A percentile compares a stretch with the other conserved stretches of the same genome.
Conservation (phyloP, 2,888 invertebrate species). For the Drosophila leonis region DNA sequence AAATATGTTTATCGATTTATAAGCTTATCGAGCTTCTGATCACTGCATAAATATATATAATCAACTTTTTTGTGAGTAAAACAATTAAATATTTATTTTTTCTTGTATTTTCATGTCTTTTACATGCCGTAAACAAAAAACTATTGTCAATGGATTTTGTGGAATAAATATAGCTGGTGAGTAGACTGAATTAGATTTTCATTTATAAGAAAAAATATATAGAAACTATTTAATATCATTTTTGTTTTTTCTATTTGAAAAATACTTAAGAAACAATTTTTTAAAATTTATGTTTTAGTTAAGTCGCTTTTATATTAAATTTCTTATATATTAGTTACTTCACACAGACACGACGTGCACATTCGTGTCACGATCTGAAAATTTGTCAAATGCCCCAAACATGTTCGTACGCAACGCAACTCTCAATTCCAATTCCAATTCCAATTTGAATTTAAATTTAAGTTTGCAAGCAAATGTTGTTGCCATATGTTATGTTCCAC, state of each 20-base stretch:
- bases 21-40: too few relatives aligned
- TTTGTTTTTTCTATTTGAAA: not conserved
- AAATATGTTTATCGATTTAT: too few relatives aligned
- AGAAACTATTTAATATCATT: not conserved
- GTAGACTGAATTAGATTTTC: not conserved
- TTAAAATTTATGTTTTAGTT: not conserved
- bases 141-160: too few relatives aligned
- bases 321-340: not conserved
- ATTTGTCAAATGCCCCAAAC: not conserved
- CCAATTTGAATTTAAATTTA: conserved; percentile 44
- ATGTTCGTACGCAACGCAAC: not conserved
- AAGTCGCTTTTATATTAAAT: not conserved
- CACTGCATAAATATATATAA: too few relatives aligned
- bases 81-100: not conserved
- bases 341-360: not conserved
- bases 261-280: not conserved
- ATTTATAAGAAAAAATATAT: not conserved
- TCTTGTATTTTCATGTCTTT: not conserved
- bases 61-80: too few relatives aligned
- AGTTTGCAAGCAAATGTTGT: conserved; percentile 21
- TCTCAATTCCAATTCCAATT: conserved; percentile 11
- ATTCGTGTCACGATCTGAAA: conserved; percentile 1
- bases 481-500: conserved; percentile 44
- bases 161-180: not conserved
- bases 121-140: not conserved